Conservation (phyloP, 64 coral and sea anemone species). For the Orbicella faveolata region DNA sequence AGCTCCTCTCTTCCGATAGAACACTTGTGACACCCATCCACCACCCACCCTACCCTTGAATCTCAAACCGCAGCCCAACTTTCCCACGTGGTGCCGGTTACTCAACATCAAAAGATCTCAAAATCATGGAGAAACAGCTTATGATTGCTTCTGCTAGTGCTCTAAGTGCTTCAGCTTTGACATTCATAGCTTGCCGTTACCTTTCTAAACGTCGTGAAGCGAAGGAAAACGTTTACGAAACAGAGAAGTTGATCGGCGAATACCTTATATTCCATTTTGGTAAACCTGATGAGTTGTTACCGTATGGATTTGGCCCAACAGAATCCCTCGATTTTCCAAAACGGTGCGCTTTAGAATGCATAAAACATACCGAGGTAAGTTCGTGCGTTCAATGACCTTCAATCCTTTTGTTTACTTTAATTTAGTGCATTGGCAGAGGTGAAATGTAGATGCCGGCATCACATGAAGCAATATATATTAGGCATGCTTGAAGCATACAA, state of each 20-base stretch:
- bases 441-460: not conserved
- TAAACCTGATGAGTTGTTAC: slow-evolving; percentile 38
- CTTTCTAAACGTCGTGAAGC: not conserved
- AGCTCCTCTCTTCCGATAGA: no score
- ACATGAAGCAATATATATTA: no score
- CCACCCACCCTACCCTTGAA: no score
- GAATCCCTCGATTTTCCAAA: slow-evolving; percentile 40
- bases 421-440: not conserved
- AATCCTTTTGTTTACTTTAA: not conserved
- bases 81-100: not conserved
- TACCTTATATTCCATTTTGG: slow-evolving; percentile 61
- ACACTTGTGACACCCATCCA: no score
- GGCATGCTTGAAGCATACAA: no score
- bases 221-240: slow-evolving; percentile 34
- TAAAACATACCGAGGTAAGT: slow-evolving; percentile 44
- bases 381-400: no score
- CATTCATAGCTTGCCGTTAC: slow-evolving; percentile 19
- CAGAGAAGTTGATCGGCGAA: slow-evolving; percentile 28
- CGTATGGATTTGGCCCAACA: slow-evolving; percentile 43
- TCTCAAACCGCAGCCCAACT: no score
- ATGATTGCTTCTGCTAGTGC: slow-evolving; percentile 29
- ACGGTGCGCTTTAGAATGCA: slow-evolving; percentile 47
- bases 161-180: slow-evolving; percentile 27
- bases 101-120: no score
- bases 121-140: slow-evolving; percentile 17